These are phyloP conservation scores for Drosophila pruinosa DNA, from an alignment of 1,140 invertebrate species.

Conservation along the genomic window DNA sequence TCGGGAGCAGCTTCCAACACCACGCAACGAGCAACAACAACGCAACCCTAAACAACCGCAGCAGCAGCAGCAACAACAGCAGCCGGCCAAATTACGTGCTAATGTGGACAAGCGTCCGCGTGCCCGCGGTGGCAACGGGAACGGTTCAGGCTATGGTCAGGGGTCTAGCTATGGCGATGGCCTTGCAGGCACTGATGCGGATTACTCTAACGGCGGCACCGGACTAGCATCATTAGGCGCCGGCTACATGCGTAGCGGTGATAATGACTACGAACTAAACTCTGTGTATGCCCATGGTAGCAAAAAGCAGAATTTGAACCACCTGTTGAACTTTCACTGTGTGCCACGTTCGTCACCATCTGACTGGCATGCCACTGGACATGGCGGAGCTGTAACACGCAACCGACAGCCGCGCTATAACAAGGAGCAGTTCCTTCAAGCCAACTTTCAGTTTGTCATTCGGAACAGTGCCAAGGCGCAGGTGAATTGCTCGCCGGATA, in stretches of 20 bases:
- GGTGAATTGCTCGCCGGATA: constrained; percentile 92
- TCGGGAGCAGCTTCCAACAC: constrained; percentile 63
- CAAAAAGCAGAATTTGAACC: constrained; percentile 96
- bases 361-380: constrained; percentile 40
- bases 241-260: constrained; percentile 63
- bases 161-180: constrained; percentile 30
- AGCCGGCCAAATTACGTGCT: constrained; percentile 60
- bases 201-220: constrained; percentile 62
- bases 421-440: constrained; percentile 96
- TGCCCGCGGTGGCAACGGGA: constrained; percentile 42
- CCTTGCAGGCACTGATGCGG: constrained; percentile 37
- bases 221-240: constrained; percentile 50
- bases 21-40: constrained; percentile 71
- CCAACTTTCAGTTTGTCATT: constrained; percentile 98
- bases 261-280: constrained; percentile 88
- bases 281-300: constrained; percentile 91
- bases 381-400: constrained; percentile 82
- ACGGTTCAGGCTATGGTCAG: constrained; percentile 16
- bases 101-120: constrained; percentile 81
- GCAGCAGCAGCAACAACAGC: constrained; percentile 45
- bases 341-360: constrained; percentile 85
- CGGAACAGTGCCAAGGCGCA: constrained; percentile 86
- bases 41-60: constrained; percentile 39
- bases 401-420: constrained; percentile 87
- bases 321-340: constrained; percentile 95